Percentiles rank a stretch among this genome's conserved stretches.
Conservation (phyloP, 2,113 vertebrate genomes). For the Dendropsophus ebraccatus region DNA sequence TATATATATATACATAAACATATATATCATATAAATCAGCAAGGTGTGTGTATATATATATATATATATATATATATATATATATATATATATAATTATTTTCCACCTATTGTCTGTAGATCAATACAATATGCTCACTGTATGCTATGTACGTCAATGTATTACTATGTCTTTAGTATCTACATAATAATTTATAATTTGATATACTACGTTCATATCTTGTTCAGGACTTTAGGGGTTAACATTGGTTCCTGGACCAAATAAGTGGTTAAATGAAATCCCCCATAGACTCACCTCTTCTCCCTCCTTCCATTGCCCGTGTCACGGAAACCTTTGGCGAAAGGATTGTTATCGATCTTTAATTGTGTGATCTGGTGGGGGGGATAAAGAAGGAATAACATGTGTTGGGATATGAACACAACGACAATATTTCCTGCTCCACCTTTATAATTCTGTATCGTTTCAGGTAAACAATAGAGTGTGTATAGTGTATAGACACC, state of each 20-base stretch:
- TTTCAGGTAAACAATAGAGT: neutral
- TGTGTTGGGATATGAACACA: neutral
- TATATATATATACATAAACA: too few species aligned
- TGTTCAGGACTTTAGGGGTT: neutral
- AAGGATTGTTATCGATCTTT: constrained; percentile 99
- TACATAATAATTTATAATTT: too few species aligned
- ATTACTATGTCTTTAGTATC: too few species aligned
- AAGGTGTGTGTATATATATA: too few species aligned
- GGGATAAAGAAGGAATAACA: constrained; percentile 56
- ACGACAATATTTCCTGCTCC: neutral
- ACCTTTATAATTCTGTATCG: too few species aligned
- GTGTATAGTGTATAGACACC: neutral
- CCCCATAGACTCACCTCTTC: constrained; percentile 83
- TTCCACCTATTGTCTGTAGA: too few species aligned
- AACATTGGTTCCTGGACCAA: neutral
- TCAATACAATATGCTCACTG: too few species aligned
- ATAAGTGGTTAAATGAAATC: neutral
- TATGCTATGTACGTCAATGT: too few species aligned
- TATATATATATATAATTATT: neutral
- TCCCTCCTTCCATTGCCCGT: constrained; percentile 96
- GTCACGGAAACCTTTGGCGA: constrained; percentile 98
- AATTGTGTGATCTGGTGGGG: constrained; percentile 98
- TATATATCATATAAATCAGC: too few species aligned
- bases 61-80: too few species aligned
- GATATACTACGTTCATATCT: neutral